Percentiles rank a stretch among this genome's conserved stretches.
These are phyloP conservation scores for Augochlora pura DNA, from an alignment of 1,140 invertebrate genomes.

Conservation along the genomic window DNA sequence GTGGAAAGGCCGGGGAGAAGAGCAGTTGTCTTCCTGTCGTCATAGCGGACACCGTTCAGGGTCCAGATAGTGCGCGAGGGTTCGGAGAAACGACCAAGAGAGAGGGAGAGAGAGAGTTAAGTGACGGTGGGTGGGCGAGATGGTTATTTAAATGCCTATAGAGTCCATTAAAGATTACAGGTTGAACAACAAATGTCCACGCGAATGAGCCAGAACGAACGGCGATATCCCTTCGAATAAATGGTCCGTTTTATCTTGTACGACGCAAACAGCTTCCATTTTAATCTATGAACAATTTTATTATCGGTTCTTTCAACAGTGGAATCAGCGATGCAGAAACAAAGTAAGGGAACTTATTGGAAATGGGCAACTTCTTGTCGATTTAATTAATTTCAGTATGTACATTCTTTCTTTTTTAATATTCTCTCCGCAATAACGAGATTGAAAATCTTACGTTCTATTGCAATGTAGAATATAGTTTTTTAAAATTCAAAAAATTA, in stretches of 20 bases:
- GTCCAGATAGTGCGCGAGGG: conserved; percentile 42
- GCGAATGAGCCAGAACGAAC: conserved; percentile 49
- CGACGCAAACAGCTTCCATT: conserved; percentile 26
- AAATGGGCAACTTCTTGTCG: too few relatives aligned
- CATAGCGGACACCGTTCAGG: conserved; percentile 42
- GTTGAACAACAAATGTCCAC: conserved; percentile 61
- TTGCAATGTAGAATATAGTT: too few relatives aligned
- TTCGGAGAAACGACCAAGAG: conserved; percentile 56
- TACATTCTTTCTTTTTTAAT: too few relatives aligned
- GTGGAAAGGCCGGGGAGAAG: conserved; percentile 46
- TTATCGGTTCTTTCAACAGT: conserved; percentile 4
- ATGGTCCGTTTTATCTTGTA: conserved; percentile 36
- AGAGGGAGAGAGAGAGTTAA: conserved; percentile 53
- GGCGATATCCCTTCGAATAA: conserved; percentile 54
- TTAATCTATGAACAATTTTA: conserved; percentile 33
- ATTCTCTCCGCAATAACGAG: too few relatives aligned
- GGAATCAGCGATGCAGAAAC: background rate
- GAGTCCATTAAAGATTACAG: conserved; percentile 66
- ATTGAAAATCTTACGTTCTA: too few relatives aligned
- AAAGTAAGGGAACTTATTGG: too few relatives aligned
- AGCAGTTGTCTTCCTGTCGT: conserved; percentile 48
- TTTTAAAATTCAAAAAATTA: too few relatives aligned
- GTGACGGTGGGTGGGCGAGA: conserved; percentile 66
- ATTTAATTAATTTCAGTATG: too few relatives aligned
- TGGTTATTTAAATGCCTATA: conserved; percentile 68